A percentile compares a stretch with the other conserved stretches of the same genome.
phyloP scores from a whole-genome alignment of 2,797 vertebrate genomes.

The Falco concolor region DNA sequence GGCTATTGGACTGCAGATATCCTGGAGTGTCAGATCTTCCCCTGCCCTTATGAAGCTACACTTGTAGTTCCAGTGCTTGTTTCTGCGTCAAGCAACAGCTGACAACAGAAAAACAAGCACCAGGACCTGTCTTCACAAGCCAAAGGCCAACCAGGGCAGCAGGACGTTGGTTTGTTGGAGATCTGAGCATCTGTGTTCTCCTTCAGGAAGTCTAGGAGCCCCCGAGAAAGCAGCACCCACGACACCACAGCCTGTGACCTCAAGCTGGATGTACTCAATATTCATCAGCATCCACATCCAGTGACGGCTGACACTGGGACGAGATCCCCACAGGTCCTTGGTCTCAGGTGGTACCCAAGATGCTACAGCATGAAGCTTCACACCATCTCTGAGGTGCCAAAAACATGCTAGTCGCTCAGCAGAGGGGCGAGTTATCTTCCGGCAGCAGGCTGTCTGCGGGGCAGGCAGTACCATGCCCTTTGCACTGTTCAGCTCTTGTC shows the following conservation, averaged over 20 bases:
- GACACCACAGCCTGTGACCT: neutral
- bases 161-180: neutral
- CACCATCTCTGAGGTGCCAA: neutral
- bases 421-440: neutral
- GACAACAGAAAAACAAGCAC: neutral
- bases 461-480: neutral
- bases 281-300: neutral
- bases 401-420: accelerated
- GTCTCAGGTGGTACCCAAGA: neutral
- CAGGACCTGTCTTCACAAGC: neutral
- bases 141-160: neutral
- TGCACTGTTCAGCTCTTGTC: neutral
- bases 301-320: neutral
- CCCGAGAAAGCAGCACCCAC: neutral
- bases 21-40: neutral
- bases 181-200: neutral
- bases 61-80: neutral
- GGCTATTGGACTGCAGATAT: neutral
- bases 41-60: neutral
- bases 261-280: neutral
- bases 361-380: neutral
- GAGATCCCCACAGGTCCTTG: neutral
- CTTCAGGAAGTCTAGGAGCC: neutral
- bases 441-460: neutral
- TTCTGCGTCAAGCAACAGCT: neutral